Evolutionary conservation across 2,888 invertebrate species (phyloP).

Genomic region (Theodoxus fluviatilis): DNA sequence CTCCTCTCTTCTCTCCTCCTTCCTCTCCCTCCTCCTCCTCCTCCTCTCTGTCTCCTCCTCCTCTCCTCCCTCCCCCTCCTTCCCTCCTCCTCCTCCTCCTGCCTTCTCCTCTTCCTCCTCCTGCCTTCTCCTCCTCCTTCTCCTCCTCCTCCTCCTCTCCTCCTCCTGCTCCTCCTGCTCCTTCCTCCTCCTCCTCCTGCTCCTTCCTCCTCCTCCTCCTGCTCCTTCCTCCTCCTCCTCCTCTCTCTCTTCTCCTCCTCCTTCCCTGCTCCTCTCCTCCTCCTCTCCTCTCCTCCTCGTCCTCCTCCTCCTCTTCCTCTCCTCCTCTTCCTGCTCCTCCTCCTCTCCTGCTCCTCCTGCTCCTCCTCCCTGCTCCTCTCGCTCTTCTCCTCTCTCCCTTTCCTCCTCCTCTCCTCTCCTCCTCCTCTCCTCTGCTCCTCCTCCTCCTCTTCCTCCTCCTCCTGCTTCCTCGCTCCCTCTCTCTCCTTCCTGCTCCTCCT

Average conservation of each 20-base stretch:
- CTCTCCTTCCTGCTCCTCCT: not conserved
- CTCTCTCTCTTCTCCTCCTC: constrained; percentile 23
- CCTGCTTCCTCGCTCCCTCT: not conserved
- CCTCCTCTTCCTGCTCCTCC: not conserved
- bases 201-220: constrained; percentile 23
- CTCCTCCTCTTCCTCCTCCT: constrained; percentile 12
- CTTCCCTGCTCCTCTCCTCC: not conserved
- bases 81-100: not conserved
- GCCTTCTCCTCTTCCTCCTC: not conserved
- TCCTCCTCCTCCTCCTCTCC: not conserved
- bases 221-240: constrained; percentile 22
- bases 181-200: constrained; percentile 23
- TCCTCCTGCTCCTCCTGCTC: constrained; percentile 24
- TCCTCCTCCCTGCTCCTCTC: not conserved
- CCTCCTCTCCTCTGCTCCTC: constrained; percentile 10
- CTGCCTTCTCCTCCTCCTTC: not conserved
- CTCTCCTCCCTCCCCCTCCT: constrained; percentile 6
- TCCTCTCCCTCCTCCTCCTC: not conserved
- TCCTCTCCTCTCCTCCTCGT: not conserved
- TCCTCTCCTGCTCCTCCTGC: not conserved
- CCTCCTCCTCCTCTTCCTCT: not conserved
- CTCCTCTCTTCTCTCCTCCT: not conserved
- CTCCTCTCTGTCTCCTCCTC: not conserved
- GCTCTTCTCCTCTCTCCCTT: not conserved
- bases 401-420: constrained; percentile 20